These are phyloP conservation scores for Pimpla rufipes DNA, from an alignment of 2,888 invertebrate species.

Conservation along the genomic window DNA sequence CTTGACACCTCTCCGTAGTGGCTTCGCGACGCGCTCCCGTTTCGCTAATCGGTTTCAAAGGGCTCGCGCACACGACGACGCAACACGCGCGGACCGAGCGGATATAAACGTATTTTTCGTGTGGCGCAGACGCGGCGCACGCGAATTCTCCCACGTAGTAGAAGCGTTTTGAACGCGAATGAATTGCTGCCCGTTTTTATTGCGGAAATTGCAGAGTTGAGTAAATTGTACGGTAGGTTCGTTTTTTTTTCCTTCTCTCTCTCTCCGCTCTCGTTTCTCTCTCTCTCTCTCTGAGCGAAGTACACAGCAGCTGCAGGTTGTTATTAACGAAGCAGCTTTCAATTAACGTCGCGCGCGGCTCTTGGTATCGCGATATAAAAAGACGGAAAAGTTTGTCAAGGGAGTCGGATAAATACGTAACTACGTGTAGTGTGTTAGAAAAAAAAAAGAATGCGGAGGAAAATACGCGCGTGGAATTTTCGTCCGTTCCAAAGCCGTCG, in stretches of 20 bases:
- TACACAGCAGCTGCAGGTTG: slow-evolving; percentile 14
- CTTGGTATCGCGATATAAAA: not conserved
- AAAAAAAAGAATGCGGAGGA: not conserved
- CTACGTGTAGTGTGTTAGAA: not conserved
- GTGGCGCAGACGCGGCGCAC: not conserved
- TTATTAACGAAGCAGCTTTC: slow-evolving; percentile 32
- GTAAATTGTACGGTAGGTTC: slow-evolving; percentile 9
- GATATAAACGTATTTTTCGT: not conserved
- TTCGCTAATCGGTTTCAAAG: slow-evolving; percentile 15
- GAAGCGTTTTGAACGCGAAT: not conserved
- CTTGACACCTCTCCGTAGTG: slow-evolving; percentile 50
- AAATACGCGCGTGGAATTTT: not conserved
- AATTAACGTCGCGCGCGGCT: slow-evolving; percentile 13
- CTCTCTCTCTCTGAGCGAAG: not conserved
- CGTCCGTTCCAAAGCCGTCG: not conserved
- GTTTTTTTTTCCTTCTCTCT: slow-evolving; percentile 19
- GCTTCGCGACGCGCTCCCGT: slow-evolving; percentile 20
- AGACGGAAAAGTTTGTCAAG: slow-evolving; percentile 13
- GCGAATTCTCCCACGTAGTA: slow-evolving; percentile 13
- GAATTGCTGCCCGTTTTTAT: slow-evolving; percentile 19
- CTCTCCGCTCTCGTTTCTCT: not conserved
- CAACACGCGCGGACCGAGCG: not conserved
- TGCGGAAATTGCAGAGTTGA: slow-evolving; percentile 23
- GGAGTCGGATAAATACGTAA: not conserved
- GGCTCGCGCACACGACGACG: too few species aligned